Evolutionary conservation across 2,888 invertebrate genomes (phyloP), one percentile per base, ranked within the genome.

Genomic region (Ischnus inquisitorius): DNA sequence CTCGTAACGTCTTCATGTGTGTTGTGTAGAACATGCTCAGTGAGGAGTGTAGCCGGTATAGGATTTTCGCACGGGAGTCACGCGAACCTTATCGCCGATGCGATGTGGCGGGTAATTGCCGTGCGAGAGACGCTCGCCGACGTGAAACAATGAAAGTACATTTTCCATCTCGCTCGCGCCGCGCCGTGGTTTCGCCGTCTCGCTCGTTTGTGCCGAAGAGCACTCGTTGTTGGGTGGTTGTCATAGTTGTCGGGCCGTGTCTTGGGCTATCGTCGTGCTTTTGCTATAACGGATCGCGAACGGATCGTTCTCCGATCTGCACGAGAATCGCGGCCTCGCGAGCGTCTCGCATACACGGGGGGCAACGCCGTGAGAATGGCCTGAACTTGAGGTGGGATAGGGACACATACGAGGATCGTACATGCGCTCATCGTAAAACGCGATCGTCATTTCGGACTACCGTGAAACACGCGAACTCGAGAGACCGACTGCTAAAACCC

Each of bases 351-450:
- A 43, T 68, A 41, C 25, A n/a, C n/a, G n/a, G n/a, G 57, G 62
- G 57, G 25, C 14, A 75, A 62, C 76, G 81, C 84, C 89, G 90
- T 91, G 91, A 87, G 91, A 92, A 91, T 90, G 88, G 80, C 84
- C 85, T 90, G 91, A 90, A 91, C 91, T 88, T 87, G 77, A 80
- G 77, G 85, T 86, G 78, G 76, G 79, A 62, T 51, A 62, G 25
- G 48, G 41, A 60, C 41, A 22, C 14, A 28, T 19, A 76, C 54
- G 16, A 19, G 12, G 10, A 16, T 65, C 41, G 25, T 43, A 19
- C 6, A 43, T 10, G 65, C 54, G 25, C 62, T 71, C 65, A 64
- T 65, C 65, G 65, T 65, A 54, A 54, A 54, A 16, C 57, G 19
- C 51, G 51, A 65, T 67, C 67, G 19, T 71, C 79, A 72, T 71